Conservation (phyloP, 2,113 vertebrate species). For the Vombatus ursinus region DNA sequence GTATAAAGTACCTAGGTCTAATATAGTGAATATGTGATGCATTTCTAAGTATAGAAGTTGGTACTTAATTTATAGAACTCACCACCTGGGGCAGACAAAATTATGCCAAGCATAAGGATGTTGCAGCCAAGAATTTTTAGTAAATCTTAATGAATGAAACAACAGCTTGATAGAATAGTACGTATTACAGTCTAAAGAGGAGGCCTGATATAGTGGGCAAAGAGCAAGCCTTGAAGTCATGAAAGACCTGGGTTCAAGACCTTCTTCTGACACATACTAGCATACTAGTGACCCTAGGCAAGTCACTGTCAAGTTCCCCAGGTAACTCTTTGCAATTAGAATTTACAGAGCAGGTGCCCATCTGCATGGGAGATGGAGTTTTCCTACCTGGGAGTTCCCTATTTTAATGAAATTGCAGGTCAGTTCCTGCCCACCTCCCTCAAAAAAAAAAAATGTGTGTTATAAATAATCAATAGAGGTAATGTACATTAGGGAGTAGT, state of each 20-base stretch:
- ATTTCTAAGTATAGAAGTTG: not conserved
- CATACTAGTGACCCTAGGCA: not conserved
- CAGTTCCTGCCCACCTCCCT: not conserved
- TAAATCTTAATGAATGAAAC: not conserved
- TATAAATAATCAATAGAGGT: not conserved
- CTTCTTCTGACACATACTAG: not conserved
- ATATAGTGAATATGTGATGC: not conserved
- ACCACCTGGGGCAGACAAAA: not conserved
- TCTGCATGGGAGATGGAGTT: not conserved
- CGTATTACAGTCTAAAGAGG: not conserved
- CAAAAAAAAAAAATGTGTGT: not conserved
- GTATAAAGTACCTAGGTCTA: not conserved
- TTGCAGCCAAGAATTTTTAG: not conserved
- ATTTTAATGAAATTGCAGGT: not conserved
- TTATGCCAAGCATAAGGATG: not conserved
- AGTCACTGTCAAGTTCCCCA: not conserved
- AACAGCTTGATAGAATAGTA: not conserved
- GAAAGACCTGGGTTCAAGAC: not conserved
- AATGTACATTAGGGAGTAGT: not conserved
- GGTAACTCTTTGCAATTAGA: not conserved
- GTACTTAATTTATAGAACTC: not conserved
- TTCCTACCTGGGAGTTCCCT: not conserved
- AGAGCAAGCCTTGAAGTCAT: not conserved
- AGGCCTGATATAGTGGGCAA: not conserved
- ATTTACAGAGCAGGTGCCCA: not conserved